phyloP scores from a whole-genome alignment of 2,888 invertebrate species.

The Lasioglossum leucozonium region DNA sequence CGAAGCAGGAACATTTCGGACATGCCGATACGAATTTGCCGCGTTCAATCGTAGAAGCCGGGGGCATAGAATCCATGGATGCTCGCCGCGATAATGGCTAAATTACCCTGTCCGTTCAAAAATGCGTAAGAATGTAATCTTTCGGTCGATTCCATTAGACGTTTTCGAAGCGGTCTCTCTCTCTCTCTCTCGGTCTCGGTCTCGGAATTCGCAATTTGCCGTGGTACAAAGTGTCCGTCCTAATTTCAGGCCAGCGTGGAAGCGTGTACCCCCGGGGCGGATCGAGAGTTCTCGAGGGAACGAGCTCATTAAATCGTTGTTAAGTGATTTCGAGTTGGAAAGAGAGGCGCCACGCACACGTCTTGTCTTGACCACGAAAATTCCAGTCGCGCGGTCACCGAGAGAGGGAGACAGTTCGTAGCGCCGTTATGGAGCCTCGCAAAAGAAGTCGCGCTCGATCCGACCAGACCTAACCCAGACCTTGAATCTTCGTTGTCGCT shows the following conservation, averaged over 20 bases:
- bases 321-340: constrained; percentile 6
- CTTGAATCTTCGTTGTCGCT: no score
- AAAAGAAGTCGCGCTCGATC: not conserved
- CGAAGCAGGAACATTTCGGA: no score
- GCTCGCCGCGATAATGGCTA: not conserved
- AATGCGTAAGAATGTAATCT: not conserved
- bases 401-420: not conserved
- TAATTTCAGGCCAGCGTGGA: not conserved
- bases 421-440: not conserved
- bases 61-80: no score
- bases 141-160: not conserved
- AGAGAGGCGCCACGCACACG: constrained; percentile 14
- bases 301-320: constrained; percentile 18
- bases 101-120: not conserved
- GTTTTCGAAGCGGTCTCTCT: not conserved
- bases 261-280: not conserved
- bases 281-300: not conserved
- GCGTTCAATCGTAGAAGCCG: no score
- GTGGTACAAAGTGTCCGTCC: not conserved
- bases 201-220: not conserved
- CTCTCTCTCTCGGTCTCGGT: not conserved
- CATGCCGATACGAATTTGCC: no score
- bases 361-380: not conserved
- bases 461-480: no score
- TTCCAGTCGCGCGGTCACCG: not conserved